Evolutionary conservation across 2,113 vertebrate genomes (phyloP).

Genomic region (Scophthalmus maximus): DNA sequence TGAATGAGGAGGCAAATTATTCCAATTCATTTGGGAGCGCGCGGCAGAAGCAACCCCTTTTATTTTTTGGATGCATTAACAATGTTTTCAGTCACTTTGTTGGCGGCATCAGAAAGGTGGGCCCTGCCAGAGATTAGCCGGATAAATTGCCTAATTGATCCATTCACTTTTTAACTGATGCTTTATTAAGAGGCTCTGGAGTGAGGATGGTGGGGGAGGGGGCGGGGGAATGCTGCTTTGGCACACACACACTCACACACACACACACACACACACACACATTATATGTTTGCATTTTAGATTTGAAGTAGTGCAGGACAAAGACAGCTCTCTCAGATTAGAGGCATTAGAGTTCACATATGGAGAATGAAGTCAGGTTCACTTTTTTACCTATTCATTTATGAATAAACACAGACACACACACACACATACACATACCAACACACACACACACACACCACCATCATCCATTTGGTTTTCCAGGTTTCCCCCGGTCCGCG

Average conservation of each 20-base stretch:
- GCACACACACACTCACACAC: slow-evolving; percentile 30
- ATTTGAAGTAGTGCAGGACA: slow-evolving; percentile 26
- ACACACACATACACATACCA: neutral
- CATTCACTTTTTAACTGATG: slow-evolving; percentile 80
- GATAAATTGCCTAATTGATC: slow-evolving; percentile 85
- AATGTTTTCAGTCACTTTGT: slow-evolving; percentile 81
- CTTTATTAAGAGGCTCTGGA: slow-evolving; percentile 75
- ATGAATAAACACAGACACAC: slow-evolving; percentile 40
- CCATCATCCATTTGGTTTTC: slow-evolving; percentile 45
- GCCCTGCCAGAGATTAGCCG: slow-evolving; percentile 77
- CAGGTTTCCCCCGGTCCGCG: slow-evolving; percentile 12
- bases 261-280: slow-evolving; percentile 14
- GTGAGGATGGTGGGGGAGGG: slow-evolving; percentile 42
- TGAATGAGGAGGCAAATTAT: slow-evolving; percentile 82
- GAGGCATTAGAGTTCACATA: slow-evolving; percentile 13
- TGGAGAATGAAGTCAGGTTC: neutral
- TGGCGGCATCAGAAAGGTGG: slow-evolving; percentile 74
- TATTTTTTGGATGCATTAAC: slow-evolving; percentile 82
- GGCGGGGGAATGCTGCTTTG: slow-evolving; percentile 27
- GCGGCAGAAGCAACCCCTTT: slow-evolving; percentile 70
- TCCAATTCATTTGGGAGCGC: slow-evolving; percentile 80
- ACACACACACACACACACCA: neutral
- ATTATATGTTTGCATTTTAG: slow-evolving; percentile 13
- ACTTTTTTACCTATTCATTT: slow-evolving; percentile 12
- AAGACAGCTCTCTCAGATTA: slow-evolving; percentile 14